Evolutionary conservation across 2,113 vertebrate species (phyloP).

Genomic region (zebrafish (Danio rerio)): GRCz12tu NC_133192.1:27093001-27093500

Average conservation of each 20-base stretch:
- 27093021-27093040: too few relatives aligned
- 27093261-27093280: slow-evolving; percentile 15
- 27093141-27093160: slow-evolving; percentile 22
- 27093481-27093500: slow-evolving; percentile 37
- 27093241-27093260: slow-evolving; percentile 26
- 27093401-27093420: slow-evolving; percentile 16
- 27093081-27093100: not conserved
- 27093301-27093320: slow-evolving; percentile 7
- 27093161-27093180: slow-evolving; percentile 37
- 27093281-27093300: slow-evolving; percentile 1
- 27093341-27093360: not conserved
- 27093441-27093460: slow-evolving; percentile 37
- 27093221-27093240: slow-evolving; percentile 34
- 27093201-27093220: not conserved
- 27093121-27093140: slow-evolving; percentile 5
- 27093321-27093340: not conserved
- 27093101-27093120: slow-evolving; percentile 21
- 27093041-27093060: not conserved
- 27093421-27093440: not conserved
- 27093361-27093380: not conserved
- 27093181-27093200: slow-evolving; percentile 39
- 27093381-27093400: not conserved
- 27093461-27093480: slow-evolving; percentile 36
- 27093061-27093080: not conserved
- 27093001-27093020: not conserved